Base-by-base conservation (phyloP, 2,888 invertebrate species). In the Itoplectis maculator region DNA sequence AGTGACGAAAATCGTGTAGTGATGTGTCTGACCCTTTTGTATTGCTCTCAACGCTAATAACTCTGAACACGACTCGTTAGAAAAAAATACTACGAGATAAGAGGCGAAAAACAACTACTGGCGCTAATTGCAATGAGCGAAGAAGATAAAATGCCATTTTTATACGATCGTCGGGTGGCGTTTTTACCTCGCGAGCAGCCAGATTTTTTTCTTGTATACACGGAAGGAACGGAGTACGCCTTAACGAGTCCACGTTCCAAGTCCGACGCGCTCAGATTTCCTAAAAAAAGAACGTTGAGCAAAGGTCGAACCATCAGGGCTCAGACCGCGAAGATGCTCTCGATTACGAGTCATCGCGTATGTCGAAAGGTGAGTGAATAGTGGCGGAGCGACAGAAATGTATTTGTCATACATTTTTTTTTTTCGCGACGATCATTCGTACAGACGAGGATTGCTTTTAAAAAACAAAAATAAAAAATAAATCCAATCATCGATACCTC, bases 131-230 rank as follows among this genome's bases (percentile, higher is more conserved):
- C 79, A 73, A 73, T 42, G 73, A 77, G 49, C 72, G 56, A 69
- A 37, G 45, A 47, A 70, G 54, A 63, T 54, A 56, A 5, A 56
- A 23, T 40, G 61, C 59, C 47, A 66, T 72, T 76, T 72, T 79
- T 51, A 76, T 51, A 79, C 73, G 63, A 54, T 80, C 76, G 72
- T 77, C 68, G 79, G 61, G 65, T 49, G 74, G 61, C 76, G 72
- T 59, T 68, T 79, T 86, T 86, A 86, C 86, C 86, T 86, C 86
- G 84, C 82, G 84, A 82, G 77, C 70, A 84, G 82, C 84, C 86
- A 74, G 83, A 73, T 81, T 86, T 86, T 85, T 86, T 86, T 85
- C 86, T 86, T 54, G 86, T 86, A 81, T 86, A 86, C 68, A 86
- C 82, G 65, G 86, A 86, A 74, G 85, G 84, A 78, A 86, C 83